Percentiles rank a stretch among this genome's conserved stretches.
Evolutionary conservation across 2,113 vertebrate genomes (phyloP).

Genomic region (Tachuris rubrigastra): DNA sequence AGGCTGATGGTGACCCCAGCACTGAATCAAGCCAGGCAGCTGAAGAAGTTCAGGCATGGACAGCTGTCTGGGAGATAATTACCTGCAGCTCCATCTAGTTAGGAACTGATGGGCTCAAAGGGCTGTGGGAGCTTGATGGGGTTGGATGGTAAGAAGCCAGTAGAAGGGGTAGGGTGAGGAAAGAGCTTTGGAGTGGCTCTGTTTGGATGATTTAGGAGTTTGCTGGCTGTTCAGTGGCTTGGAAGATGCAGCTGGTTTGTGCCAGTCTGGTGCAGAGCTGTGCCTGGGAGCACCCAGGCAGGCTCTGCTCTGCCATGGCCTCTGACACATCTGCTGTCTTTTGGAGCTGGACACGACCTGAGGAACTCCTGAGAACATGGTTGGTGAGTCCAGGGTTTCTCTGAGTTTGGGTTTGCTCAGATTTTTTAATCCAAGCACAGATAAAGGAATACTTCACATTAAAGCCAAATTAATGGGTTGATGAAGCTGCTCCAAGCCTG

Average conservation of each 20-base stretch:
- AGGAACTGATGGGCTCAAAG: background rate
- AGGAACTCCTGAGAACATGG: background rate
- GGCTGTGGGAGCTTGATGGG: background rate
- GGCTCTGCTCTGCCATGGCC: background rate
- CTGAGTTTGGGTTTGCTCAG: background rate
- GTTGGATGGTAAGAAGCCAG: background rate
- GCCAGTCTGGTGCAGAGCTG: background rate
- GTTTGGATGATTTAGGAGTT: background rate
- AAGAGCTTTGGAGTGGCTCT: background rate
- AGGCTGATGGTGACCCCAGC: background rate
- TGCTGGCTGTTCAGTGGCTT: fast-evolving
- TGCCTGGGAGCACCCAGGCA: background rate
- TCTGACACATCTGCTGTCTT: background rate
- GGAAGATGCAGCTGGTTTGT: background rate
- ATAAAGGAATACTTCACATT: background rate
- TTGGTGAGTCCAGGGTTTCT: background rate
- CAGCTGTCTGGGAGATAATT: background rate
- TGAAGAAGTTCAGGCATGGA: background rate
- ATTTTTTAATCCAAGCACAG: background rate
- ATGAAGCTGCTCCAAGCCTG: background rate
- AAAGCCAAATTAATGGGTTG: background rate
- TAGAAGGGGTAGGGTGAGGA: background rate
- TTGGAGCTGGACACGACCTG: background rate
- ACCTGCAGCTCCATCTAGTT: background rate
- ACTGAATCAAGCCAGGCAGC: too few species aligned